Evolutionary conservation across 2,888 invertebrate species (phyloP).

Genomic region (Temnothorax rugatulus): DNA sequence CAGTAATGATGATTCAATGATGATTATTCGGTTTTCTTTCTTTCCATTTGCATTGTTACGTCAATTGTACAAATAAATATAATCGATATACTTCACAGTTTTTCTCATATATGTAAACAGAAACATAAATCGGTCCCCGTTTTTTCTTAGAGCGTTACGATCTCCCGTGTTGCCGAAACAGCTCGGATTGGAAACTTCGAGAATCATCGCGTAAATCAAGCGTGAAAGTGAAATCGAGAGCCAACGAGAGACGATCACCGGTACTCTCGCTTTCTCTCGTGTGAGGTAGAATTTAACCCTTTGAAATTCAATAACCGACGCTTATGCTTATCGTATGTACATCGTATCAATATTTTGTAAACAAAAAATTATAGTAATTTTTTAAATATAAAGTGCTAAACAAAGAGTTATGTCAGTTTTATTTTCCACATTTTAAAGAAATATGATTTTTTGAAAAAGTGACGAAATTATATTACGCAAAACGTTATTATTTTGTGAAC

Average conservation of each 20-base stretch:
- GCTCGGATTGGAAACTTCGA: slow-evolving; percentile 61
- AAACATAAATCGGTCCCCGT: slow-evolving; percentile 13
- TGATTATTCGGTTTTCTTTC: not conserved
- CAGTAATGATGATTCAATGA: not conserved
- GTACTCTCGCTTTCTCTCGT: slow-evolving; percentile 74
- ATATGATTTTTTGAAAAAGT: not conserved
- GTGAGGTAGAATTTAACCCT: slow-evolving; percentile 35
- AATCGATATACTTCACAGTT: not conserved
- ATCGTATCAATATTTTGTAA: not conserved
- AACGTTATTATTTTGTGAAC: not conserved
- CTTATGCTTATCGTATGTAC: not conserved
- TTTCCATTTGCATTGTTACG: not conserved
- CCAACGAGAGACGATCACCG: slow-evolving; percentile 43
- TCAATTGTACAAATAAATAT: not conserved
- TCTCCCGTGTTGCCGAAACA: slow-evolving; percentile 34
- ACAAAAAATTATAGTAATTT: not conserved
- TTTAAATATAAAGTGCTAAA: not conserved
- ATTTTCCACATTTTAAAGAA: not conserved
- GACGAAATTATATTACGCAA: not conserved
- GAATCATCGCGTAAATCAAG: slow-evolving; percentile 67
- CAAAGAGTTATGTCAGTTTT: not conserved
- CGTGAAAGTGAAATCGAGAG: slow-evolving; percentile 75
- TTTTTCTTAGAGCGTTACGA: slow-evolving; percentile 33
- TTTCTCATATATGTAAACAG: not conserved
- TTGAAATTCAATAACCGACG: slow-evolving; percentile 36